A percentile compares a stretch with the other conserved stretches of the same genome.
Evolutionary conservation across 2,888 invertebrate species (phyloP).

Genomic region (Ametastegia equiseti): DNA sequence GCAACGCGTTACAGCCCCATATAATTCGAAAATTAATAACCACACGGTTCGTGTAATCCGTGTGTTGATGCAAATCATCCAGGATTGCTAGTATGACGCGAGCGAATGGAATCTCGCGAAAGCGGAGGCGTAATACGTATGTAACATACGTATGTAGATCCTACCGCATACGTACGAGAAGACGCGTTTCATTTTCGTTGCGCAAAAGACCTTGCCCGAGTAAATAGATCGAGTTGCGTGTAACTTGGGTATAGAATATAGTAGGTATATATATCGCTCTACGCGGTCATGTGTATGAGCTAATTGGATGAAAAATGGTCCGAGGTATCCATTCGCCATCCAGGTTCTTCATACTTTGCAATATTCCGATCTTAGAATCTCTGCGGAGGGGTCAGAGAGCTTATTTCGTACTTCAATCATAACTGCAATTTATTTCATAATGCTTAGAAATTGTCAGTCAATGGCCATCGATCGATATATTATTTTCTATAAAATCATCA

Average conservation of each 20-base stretch:
- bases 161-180: neutral
- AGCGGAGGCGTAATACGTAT: constrained; percentile 24
- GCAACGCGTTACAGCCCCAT: neutral
- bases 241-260: neutral
- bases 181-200: constrained; percentile 43
- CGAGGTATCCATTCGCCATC: constrained; percentile 16
- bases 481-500: no score
- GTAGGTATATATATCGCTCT: neutral
- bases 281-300: constrained; percentile 25
- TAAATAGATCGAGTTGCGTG: constrained; percentile 33
- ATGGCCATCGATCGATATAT: no score
- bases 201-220: constrained; percentile 42
- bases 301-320: constrained; percentile 40
- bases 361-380: neutral
- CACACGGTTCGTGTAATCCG: neutral
- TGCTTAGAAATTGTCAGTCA: no score
- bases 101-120: constrained; percentile 37
- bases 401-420: neutral
- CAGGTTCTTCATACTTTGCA: neutral
- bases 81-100: neutral
- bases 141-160: neutral
- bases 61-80: constrained; percentile 15
- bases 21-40: neutral
- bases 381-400: neutral
- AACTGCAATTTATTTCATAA: neutral